phyloP scores from a whole-genome alignment of 2,797 vertebrate species.

The Sciaenops ocellatus region DNA sequence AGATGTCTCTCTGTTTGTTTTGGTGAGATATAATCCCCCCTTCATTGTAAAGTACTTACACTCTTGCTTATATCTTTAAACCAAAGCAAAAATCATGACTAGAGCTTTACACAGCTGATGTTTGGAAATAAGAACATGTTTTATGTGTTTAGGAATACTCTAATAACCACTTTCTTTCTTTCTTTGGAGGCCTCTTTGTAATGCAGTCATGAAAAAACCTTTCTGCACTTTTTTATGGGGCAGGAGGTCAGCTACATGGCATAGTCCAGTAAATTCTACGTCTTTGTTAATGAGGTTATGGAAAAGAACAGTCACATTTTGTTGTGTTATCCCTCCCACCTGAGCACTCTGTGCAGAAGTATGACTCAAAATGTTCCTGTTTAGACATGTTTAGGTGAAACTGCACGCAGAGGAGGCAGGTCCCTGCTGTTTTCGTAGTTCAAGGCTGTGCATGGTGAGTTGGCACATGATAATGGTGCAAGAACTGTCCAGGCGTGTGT shows the following conservation, averaged over 20 bases:
- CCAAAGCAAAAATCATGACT: not conserved
- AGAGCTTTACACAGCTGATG: constrained; percentile 3
- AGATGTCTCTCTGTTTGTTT: constrained; percentile 59
- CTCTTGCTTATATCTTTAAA: constrained; percentile 31
- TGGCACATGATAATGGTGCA: not conserved
- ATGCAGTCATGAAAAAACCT: constrained; percentile 21
- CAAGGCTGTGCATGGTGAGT: not conserved
- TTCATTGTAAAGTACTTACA: constrained; percentile 31
- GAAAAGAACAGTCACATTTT: constrained; percentile 42
- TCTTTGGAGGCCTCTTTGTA: constrained; percentile 7
- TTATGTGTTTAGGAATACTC: not conserved
- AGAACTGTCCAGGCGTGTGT: not conserved
- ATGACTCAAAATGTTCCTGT: constrained; percentile 60
- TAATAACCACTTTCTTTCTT: not conserved
- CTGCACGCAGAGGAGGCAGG: constrained; percentile 9
- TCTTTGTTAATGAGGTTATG: constrained; percentile 37
- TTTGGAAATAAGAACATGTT: constrained; percentile 15
- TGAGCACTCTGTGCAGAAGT: constrained; percentile 23
- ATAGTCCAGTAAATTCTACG: constrained; percentile 13
- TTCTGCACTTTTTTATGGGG: constrained; percentile 24
- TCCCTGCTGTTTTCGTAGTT: not conserved
- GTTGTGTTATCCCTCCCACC: constrained; percentile 18
- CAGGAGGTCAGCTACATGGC: constrained; percentile 8
- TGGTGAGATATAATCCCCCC: constrained; percentile 51
- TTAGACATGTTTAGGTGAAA: constrained; percentile 42